phyloP scores from a whole-genome alignment of 2,888 invertebrate genomes.

The Dryadula phaetusa region DNA sequence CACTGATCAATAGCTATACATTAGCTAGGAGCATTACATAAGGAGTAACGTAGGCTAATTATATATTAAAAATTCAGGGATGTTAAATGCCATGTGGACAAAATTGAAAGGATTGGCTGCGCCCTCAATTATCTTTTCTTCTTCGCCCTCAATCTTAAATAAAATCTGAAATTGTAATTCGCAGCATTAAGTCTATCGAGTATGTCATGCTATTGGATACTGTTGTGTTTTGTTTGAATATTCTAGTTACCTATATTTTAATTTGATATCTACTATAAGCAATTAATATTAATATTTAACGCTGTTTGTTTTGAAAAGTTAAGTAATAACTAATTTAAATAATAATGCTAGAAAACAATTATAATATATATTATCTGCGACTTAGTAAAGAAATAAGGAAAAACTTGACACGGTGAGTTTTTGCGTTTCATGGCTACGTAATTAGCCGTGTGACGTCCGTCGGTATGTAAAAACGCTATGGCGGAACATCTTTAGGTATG shows the following conservation, averaged over 20 bases:
- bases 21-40: no score
- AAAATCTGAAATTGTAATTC: slow-evolving; percentile 51
- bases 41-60: no score
- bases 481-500: slow-evolving; percentile 25
- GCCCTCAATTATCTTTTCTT: no score
- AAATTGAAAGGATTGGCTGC: no score
- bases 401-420: slow-evolving; percentile 31
- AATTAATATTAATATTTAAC: no score
- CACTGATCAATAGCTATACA: no score
- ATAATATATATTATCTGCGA: slow-evolving; percentile 18
- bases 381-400: slow-evolving; percentile 29
- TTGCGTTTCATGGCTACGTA: slow-evolving; percentile 36
- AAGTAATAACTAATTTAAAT: neutral
- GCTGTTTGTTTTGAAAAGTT: neutral
- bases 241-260: neutral
- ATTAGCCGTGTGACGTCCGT: slow-evolving; percentile 39
- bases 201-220: slow-evolving; percentile 19
- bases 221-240: neutral
- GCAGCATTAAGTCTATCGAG: slow-evolving; percentile 33
- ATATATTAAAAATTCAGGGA: no score
- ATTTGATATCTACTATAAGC: no score
- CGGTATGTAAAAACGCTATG: slow-evolving; percentile 33
- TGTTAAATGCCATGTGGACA: no score
- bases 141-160: no score
- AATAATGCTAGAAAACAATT: slow-evolving; percentile 7